These are phyloP conservation scores for Campylomormyrus tamandua DNA, from an alignment of 2,113 vertebrate species.

Conservation along the genomic window DNA sequence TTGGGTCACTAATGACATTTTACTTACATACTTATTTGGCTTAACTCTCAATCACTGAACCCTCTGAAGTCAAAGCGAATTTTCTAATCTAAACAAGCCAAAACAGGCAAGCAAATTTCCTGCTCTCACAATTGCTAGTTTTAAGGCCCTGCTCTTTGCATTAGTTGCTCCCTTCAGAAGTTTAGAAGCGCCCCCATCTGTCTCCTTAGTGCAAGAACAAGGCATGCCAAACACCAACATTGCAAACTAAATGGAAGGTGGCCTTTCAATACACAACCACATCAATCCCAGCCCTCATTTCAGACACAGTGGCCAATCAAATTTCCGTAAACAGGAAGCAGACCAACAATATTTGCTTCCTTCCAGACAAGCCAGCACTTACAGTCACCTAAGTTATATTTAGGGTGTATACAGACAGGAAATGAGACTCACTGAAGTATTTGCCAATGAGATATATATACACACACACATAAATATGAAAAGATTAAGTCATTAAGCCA, in stretches of 20 bases:
- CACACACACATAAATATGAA: not conserved
- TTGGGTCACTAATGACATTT: constrained; percentile 8
- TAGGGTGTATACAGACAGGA: not conserved
- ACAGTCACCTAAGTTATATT: not conserved
- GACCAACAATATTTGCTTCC: constrained; percentile 12
- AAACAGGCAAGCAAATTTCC: not conserved
- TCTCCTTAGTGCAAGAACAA: not conserved
- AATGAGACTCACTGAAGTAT: not conserved
- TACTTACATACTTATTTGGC: not conserved
- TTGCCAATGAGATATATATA: not conserved
- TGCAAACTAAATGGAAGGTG: not conserved
- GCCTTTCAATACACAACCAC: not conserved
- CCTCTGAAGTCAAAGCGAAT: not conserved
- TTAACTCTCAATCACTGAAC: constrained; percentile 2
- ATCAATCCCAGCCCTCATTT: not conserved
- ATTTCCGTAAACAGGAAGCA: constrained; percentile 29
- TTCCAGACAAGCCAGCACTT: not conserved
- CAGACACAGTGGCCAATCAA: constrained; percentile 2
- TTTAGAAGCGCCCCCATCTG: constrained; percentile 24
- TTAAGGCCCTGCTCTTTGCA: not conserved
- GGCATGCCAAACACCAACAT: not conserved
- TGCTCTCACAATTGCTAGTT: not conserved
- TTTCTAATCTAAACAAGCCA: constrained; percentile 7
- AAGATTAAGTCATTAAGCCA: not conserved
- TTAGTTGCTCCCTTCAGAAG: not conserved